A percentile compares a stretch with the other conserved stretches of the same genome.
Evolutionary conservation across 2,888 invertebrate species (phyloP).

Genomic region (Nemurella pictetii): DNA sequence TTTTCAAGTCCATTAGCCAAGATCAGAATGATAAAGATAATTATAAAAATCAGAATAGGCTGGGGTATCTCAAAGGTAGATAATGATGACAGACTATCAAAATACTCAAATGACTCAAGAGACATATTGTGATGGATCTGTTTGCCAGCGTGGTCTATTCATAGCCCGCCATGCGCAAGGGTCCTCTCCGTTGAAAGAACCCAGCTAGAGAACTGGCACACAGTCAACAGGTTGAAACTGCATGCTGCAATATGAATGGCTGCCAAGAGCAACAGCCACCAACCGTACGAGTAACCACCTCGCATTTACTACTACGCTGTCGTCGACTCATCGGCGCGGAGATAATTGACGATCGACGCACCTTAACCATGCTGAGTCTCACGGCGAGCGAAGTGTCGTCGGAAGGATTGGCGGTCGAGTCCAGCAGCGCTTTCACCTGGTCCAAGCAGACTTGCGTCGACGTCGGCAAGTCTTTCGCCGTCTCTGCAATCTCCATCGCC

Average conservation of each 20-base stretch:
- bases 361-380: conserved; percentile 66
- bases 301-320: background rate
- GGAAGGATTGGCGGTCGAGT: conserved; percentile 64
- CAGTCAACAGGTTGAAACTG: background rate
- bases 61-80: background rate
- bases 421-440: conserved; percentile 58
- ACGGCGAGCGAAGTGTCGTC: conserved; percentile 67
- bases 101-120: background rate
- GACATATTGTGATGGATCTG: background rate
- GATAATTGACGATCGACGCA: conserved; percentile 46
- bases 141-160: background rate
- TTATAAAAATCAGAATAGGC: background rate
- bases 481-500: conserved; percentile 40
- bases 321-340: background rate
- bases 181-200: background rate
- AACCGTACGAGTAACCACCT: background rate
- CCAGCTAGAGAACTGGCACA: background rate
- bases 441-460: conserved; percentile 49
- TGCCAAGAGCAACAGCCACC: background rate
- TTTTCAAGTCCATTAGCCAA: too few relatives aligned
- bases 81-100: background rate
- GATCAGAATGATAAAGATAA: background rate
- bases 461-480: background rate
- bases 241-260: background rate
- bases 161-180: background rate